Evolutionary conservation across 2,113 vertebrate genomes (phyloP).

Genomic region (Otocyon megalotis): DNA sequence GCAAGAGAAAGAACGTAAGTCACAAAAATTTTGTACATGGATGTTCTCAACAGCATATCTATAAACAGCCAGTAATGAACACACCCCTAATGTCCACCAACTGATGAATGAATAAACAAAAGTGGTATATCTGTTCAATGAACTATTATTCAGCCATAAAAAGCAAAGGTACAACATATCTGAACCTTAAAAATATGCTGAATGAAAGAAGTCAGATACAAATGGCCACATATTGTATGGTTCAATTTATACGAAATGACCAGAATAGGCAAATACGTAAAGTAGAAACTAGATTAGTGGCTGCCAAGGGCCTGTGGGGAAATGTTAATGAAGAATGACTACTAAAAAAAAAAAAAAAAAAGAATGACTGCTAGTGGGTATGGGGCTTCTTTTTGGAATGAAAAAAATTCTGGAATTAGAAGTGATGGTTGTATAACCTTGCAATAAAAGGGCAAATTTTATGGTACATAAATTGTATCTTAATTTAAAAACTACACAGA

Average conservation of each 20-base stretch:
- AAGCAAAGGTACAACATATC: neutral
- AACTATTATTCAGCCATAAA: neutral
- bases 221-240: neutral
- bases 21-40: neutral
- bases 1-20: neutral
- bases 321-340: neutral
- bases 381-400: neutral
- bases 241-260: neutral
- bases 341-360: no score
- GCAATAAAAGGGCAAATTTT: neutral
- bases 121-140: neutral
- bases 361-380: neutral
- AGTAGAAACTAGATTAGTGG: neutral
- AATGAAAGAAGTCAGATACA: neutral
- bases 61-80: neutral
- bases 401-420: conserved; percentile 30
- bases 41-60: neutral
- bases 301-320: neutral
- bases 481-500: neutral
- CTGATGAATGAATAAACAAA: neutral
- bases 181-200: neutral
- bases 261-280: neutral
- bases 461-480: neutral
- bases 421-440: neutral
- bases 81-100: neutral